A percentile compares a stretch with the other conserved stretches of the same genome.
Evolutionary conservation across 2,888 invertebrate genomes (phyloP).

Genomic region (Eupithecia exiguata): DNA sequence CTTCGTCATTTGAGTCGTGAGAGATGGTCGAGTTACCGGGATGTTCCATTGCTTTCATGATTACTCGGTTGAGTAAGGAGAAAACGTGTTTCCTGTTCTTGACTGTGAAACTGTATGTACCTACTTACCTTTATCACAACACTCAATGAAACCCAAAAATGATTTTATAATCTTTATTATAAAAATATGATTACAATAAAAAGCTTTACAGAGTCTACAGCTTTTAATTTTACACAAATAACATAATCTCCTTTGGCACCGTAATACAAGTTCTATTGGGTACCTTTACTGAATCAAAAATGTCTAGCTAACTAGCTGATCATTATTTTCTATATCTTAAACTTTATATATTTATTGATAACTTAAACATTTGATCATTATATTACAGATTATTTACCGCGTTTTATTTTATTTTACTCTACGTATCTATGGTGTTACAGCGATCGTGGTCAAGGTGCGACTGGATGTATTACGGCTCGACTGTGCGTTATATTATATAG

Average conservation of each 20-base stretch:
- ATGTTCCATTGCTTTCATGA: too few species aligned
- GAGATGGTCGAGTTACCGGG: neutral
- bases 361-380: neutral
- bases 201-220: slow-evolving; percentile 42
- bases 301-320: neutral
- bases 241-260: slow-evolving; percentile 19
- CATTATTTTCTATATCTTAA: neutral
- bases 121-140: neutral
- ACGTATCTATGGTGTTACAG: too few species aligned
- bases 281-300: slow-evolving; percentile 2
- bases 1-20: too few species aligned
- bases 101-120: neutral
- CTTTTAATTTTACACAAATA: slow-evolving; percentile 19
- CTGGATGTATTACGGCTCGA: too few species aligned
- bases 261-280: neutral
- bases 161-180: slow-evolving; percentile 52
- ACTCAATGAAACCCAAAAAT: neutral
- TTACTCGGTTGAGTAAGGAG: too few species aligned
- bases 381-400: neutral
- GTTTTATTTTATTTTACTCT: too few species aligned
- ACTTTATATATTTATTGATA: neutral
- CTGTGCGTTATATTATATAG: too few species aligned
- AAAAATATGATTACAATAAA: slow-evolving; percentile 64
- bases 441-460: too few species aligned
- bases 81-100: too few species aligned